Conservation (phyloP, 2,888 invertebrate species). For the Lithosia quadra region DNA sequence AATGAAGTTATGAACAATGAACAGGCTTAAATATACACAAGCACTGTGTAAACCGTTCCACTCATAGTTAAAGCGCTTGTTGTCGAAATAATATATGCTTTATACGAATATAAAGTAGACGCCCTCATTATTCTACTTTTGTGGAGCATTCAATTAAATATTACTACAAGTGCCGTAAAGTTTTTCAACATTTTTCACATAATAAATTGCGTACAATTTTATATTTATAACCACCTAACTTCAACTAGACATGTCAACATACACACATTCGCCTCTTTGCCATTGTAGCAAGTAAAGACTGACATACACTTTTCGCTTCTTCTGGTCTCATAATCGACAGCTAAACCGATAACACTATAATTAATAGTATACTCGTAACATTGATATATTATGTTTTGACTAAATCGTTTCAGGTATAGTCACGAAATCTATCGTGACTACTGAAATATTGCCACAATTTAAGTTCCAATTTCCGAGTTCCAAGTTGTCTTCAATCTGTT, state of each 20-base stretch:
- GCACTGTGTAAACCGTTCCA: neutral
- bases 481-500: neutral
- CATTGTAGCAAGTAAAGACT: no score
- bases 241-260: neutral
- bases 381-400: neutral
- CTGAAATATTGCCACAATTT: neutral
- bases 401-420: neutral
- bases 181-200: neutral
- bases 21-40: constrained; percentile 6
- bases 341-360: no score
- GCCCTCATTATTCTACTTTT: neutral
- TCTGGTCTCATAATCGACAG: no score
- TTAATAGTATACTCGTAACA: no score
- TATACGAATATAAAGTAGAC: neutral
- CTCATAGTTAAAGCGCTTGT: neutral
- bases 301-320: no score
- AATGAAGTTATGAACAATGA: constrained; percentile 16
- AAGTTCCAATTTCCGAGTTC: neutral
- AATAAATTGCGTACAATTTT: neutral
- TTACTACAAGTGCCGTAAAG: neutral
- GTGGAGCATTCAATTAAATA: neutral
- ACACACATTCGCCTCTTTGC: no score
- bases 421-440: neutral
- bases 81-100: constrained; percentile 3
- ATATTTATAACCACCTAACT: neutral